A percentile compares a stretch with the other conserved stretches of the same genome.
Evolutionary conservation across 2,797 vertebrate genomes (phyloP).

Genomic region (Acropternis orthonyx): DNA sequence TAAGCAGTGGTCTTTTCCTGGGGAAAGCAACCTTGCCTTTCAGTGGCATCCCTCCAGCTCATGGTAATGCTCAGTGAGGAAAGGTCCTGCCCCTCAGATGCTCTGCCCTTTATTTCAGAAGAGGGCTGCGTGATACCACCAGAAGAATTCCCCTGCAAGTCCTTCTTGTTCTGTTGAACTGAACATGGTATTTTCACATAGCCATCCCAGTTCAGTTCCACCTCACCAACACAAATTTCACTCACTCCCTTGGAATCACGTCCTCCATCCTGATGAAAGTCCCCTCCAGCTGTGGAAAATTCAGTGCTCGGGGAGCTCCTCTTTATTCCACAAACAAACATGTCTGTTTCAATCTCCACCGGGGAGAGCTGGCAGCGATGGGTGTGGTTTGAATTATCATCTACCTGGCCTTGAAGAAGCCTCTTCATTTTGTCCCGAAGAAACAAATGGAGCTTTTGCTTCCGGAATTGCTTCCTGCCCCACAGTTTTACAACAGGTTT

Average conservation of each 20-base stretch:
- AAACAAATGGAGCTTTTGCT: constrained; percentile 71
- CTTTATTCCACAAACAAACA: constrained; percentile 73
- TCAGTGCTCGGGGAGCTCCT: constrained; percentile 59
- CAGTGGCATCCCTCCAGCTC: constrained; percentile 68
- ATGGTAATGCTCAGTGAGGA: constrained; percentile 60
- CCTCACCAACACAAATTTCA: constrained; percentile 69
- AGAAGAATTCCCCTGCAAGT: not conserved
- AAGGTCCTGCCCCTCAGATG: constrained; percentile 56
- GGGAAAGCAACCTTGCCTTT: constrained; percentile 53
- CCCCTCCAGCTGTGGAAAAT: constrained; percentile 31
- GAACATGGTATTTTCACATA: constrained; percentile 68
- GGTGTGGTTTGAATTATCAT: constrained; percentile 68
- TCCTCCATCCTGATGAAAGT: constrained; percentile 38
- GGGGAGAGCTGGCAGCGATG: constrained; percentile 75
- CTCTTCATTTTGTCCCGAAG: constrained; percentile 81
- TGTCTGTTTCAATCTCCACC: constrained; percentile 78
- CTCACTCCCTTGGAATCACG: not conserved
- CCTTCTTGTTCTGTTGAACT: constrained; percentile 35
- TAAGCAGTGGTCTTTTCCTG: not conserved
- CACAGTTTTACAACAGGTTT: constrained; percentile 74
- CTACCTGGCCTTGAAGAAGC: constrained; percentile 76
- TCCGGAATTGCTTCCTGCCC: constrained; percentile 75
- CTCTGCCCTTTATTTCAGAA: constrained; percentile 12
- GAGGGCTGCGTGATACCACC: not conserved
- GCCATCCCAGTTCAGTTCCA: constrained; percentile 65